phyloP scores from a whole-genome alignment of 2,888 invertebrate genomes.

The Melanargia galathea region DNA sequence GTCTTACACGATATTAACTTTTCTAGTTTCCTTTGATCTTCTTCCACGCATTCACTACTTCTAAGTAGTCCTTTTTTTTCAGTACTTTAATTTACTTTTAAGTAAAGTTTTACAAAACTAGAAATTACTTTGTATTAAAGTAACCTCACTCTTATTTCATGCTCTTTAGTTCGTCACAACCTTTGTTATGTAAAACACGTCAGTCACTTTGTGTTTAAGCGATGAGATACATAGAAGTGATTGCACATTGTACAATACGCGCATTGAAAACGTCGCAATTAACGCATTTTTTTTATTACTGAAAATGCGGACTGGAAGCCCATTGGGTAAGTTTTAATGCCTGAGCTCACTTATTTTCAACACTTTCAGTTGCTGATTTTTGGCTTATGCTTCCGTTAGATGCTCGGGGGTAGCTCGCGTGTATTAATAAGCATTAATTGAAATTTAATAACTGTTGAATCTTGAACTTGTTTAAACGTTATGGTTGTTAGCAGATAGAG shows the following conservation, averaged over 20 bases:
- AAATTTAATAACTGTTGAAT: too few relatives aligned
- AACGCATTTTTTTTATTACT: background rate
- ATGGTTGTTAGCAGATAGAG: too few relatives aligned
- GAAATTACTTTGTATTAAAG: background rate
- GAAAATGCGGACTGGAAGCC: too few relatives aligned
- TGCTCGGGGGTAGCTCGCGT: too few relatives aligned
- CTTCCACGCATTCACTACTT: background rate
- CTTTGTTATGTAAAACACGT: background rate
- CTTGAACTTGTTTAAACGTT: too few relatives aligned
- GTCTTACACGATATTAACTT: background rate
- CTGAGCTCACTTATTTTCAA: too few relatives aligned
- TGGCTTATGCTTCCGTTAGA: too few relatives aligned
- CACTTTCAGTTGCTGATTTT: too few relatives aligned
- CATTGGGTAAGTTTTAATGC: too few relatives aligned
- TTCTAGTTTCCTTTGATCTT: background rate
- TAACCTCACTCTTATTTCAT: background rate
- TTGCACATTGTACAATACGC: background rate
- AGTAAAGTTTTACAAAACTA: background rate
- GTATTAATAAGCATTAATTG: too few relatives aligned
- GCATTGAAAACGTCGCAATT: background rate
- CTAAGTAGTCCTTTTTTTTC: background rate
- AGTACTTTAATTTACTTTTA: background rate
- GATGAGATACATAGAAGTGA: background rate
- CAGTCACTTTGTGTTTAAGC: background rate
- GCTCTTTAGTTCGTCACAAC: background rate